Base-by-base conservation (phyloP, 2,797 vertebrate genomes). In the Esox lucius region DNA sequence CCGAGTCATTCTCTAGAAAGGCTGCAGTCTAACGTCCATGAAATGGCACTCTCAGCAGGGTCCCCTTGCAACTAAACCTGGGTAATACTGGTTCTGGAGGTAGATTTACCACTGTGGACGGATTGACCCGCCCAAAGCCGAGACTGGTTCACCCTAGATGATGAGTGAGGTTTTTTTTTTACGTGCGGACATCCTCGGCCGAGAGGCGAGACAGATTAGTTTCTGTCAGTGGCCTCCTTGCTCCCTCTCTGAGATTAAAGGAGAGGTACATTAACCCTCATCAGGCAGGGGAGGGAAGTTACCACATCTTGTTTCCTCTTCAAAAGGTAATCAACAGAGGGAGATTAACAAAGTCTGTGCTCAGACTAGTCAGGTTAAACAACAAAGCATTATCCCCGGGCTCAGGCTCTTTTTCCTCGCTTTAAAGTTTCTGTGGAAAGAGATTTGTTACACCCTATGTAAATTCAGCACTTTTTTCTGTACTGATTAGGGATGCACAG, bases 171-270 rank as follows among this genome's bases (percentile, higher is more conserved):
- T n/a, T 13, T 56, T 1, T 56, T 7, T 39, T 3, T 39, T n/a
- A 9, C 3, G 53, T 56, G 35, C 66, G 65, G 80, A 51, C 78
- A 79, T 62, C 35, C 26, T 70, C 2, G 17, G 24, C 61, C 49
- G 33, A 22, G 48, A 73, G 66, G 77, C 82, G 56, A 59, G 68
- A 49, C 66, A 82, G 69, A 49, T 72, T 48, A 59, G 51, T 61
- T 3, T 51, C 84, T 77, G 76, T 87, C 75, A 73, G 17, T 89
- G 81, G n/a, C 81, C 62, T 11, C 67, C 75, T 66, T 53, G 15
- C 42, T 11, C 22, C 48, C 73, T 77, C 6, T 59, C 73, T 73
- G 74, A 83, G 75, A 87, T 86, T 81, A 89, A 71, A 82, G 22
- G 71, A 65, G 51, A 70, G 53, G 64, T 76, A 89, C 80, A 83